A percentile compares a stretch with the other conserved stretches of the same genome.
phyloP scores from a whole-genome alignment of 2,113 vertebrate species.

The Myiozetetes cayanensis region DNA sequence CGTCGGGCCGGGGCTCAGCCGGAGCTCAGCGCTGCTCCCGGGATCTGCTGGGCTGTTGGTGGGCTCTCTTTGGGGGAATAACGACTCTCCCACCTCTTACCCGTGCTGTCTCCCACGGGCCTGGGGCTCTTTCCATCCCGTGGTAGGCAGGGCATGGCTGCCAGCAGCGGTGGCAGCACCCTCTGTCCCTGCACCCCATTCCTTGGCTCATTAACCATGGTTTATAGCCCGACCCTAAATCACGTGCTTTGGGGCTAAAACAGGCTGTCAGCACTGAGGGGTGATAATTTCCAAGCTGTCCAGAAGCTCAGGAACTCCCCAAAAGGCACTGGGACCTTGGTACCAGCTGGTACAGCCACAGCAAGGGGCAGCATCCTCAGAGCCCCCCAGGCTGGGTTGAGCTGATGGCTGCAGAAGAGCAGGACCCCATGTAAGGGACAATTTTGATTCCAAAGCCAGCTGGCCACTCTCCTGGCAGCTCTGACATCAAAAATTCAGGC shows the following conservation, averaged over 20 bases:
- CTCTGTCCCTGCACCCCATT: fast-evolving
- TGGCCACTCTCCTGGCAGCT: background rate
- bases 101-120: fast-evolving
- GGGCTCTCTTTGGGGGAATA: background rate
- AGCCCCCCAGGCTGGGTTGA: background rate
- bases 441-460: background rate
- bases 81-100: fast-evolving
- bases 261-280: background rate
- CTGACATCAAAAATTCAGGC: background rate
- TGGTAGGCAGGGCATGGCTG: background rate
- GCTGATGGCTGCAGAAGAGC: background rate
- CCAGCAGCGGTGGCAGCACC: background rate
- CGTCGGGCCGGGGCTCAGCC: background rate
- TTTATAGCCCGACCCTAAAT: background rate
- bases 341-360: too few relatives aligned
- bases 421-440: background rate
- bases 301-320: background rate
- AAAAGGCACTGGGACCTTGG: fast-evolving
- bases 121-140: background rate
- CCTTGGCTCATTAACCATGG: fast-evolving
- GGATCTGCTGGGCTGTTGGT: background rate
- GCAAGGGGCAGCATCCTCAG: fast-evolving
- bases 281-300: fast-evolving
- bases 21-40: fast-evolving
- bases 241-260: fast-evolving